Evolutionary conservation across 2,797 vertebrate species (phyloP), one percentile per base, ranked within the genome.

Genomic region (Apogon talboti): DNA sequence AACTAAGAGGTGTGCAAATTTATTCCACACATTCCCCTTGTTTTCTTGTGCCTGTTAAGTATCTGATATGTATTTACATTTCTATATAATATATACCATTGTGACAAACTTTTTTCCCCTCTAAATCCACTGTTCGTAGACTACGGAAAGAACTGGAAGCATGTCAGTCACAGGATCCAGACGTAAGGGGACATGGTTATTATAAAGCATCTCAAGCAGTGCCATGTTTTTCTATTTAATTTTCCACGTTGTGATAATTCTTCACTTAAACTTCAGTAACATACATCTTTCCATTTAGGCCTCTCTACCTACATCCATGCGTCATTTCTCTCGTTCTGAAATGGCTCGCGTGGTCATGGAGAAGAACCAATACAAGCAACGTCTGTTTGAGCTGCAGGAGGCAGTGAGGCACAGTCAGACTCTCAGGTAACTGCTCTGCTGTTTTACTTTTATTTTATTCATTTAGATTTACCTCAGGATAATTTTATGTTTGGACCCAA

Each of bases 301-400:
- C 11, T 88, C 90, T 46, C 63, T 86, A 6, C 74, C 91, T 2
- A 38, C 82, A 14, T 84, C 93, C 13, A 82, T 83, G 49, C 93
- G 94, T 0, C 86, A 91, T 19, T 96, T 96, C 80, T 95, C 95
- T 33, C 92, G 95, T 11, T 94, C 94, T 13, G 95, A 96, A 90
- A 96, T 96, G 95, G 93, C 95, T 8, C 93, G 95, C 2, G 94
- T 94, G 24, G 93, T 96, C 63, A 96, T 95, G 94, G 95, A 96
- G 89, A 95, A 95, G 74, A 96, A 96, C 82, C 94, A 95, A 33
- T 96, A 95, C n/a, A 96, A 96, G 76, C 94, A 96, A 86, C 92
- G 94, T 19, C 87, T 96, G 61, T 92, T 96, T 69, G 95, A 96
- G 80, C 82, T 96, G 73, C 95, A 96, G 83, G 95, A 95, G 66